Conservation (phyloP, 2,113 vertebrate species). For the Brachypodius melanocephalos region DNA sequence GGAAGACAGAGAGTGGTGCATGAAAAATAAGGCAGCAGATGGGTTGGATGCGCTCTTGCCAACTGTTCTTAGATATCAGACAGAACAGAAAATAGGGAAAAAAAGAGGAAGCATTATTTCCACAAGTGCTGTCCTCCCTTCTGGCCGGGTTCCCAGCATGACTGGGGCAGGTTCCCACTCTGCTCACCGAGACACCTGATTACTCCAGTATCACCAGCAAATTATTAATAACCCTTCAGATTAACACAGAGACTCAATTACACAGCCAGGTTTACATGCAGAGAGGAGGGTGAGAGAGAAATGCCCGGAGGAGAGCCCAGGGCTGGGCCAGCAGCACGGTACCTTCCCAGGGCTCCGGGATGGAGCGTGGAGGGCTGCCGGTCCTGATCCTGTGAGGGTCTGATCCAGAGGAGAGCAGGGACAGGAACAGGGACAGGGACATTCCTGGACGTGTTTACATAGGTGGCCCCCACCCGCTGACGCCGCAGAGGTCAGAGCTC, state of each 20-base stretch:
- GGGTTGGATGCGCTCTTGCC: not conserved
- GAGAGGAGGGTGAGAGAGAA: not conserved
- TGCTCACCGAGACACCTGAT: not conserved
- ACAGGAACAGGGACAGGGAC: not conserved
- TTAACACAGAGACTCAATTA: not conserved
- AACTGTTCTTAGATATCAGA: not conserved
- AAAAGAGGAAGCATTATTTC: not conserved
- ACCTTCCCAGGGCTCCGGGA: not conserved
- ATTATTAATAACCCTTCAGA: not conserved
- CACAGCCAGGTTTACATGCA: fast-evolving
- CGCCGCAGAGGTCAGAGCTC: not conserved
- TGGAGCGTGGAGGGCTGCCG: not conserved
- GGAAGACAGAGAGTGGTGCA: fast-evolving
- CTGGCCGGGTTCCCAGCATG: not conserved
- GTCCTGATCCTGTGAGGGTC: fast-evolving
- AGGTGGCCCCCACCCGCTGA: slow-evolving; percentile 12
- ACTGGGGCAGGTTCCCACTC: not conserved
- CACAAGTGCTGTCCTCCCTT: not conserved
- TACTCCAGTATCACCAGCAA: not conserved
- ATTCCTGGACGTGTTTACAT: slow-evolving; percentile 42
- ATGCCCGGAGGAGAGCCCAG: not conserved
- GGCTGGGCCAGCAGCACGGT: fast-evolving
- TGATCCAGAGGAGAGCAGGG: not conserved
- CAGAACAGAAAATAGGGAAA: not conserved
- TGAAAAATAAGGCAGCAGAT: not conserved